Conservation (phyloP, 2,113 vertebrate genomes). For the Chaetura pelagica region DNA sequence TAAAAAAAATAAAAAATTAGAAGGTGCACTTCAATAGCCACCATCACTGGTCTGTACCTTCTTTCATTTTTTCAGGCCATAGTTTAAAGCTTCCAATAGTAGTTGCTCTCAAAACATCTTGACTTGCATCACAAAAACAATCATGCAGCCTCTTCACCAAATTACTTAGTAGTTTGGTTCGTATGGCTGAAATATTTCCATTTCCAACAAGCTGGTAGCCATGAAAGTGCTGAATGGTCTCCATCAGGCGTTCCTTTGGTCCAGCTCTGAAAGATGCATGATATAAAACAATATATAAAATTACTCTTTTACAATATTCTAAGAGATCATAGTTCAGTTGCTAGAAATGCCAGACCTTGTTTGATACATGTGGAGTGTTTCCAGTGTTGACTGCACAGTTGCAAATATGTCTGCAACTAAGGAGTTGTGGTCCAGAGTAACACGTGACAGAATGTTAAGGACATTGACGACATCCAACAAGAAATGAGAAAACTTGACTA, state of each 20-base stretch:
- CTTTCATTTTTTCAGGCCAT: conserved; percentile 65
- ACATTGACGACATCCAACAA: conserved; percentile 60
- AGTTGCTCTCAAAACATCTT: conserved; percentile 65
- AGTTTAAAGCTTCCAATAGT: conserved; percentile 71
- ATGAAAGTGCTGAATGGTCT: conserved; percentile 51
- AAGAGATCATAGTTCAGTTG: not conserved
- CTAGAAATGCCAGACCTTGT: conserved; percentile 38
- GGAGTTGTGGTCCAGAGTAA: conserved; percentile 45
- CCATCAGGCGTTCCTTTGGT: conserved; percentile 58
- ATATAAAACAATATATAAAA: not conserved
- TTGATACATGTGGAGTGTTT: conserved; percentile 68
- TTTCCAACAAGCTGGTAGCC: conserved; percentile 55
- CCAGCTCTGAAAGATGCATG: conserved; percentile 31
- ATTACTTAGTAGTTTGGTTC: conserved; percentile 45
- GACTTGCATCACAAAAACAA: conserved; percentile 68
- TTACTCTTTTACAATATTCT: not conserved
- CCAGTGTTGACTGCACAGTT: conserved; percentile 36
- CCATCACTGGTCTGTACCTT: conserved; percentile 29
- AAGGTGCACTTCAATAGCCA: not conserved
- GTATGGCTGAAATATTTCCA: conserved; percentile 51
- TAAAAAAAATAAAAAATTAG: not conserved
- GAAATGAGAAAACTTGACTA: conserved; percentile 66
- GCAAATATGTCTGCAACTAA: conserved; percentile 68
- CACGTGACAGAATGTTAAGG: conserved; percentile 60
- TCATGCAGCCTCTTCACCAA: conserved; percentile 46